Evolutionary conservation across 2,888 invertebrate species (phyloP).

Genomic region (Pristionchus entomophagus): DNA sequence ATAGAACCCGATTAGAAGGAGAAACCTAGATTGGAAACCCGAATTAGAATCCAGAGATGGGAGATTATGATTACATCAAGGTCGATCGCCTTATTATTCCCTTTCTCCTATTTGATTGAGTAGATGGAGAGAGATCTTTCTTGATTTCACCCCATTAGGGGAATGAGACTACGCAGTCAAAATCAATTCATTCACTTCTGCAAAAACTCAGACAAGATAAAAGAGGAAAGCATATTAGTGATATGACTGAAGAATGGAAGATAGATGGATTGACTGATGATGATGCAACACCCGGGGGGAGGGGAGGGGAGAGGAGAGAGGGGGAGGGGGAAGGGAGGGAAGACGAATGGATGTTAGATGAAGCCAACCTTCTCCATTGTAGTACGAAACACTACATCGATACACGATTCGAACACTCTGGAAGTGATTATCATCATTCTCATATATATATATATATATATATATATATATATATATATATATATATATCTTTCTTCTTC

Average conservation of each 20-base stretch:
- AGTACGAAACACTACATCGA: conserved; percentile 74
- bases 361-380: conserved; percentile 75
- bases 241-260: not conserved
- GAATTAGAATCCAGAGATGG: not conserved
- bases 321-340: not conserved
- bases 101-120: not conserved
- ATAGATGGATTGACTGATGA: not conserved
- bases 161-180: too few relatives aligned
- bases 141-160: not conserved
- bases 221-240: not conserved
- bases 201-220: not conserved
- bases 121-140: not conserved
- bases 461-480: too few relatives aligned
- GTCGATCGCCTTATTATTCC: not conserved
- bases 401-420: conserved; percentile 72
- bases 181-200: not conserved
- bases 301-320: not conserved
- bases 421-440: too few relatives aligned
- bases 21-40: not conserved
- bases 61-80: conserved; percentile 4
- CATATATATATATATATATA: too few relatives aligned
- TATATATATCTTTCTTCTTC: too few relatives aligned
- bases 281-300: conserved; percentile 1
- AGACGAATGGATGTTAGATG: too few relatives aligned
- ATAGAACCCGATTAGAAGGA: not conserved